These are phyloP conservation scores for Cyprinodon tularosa DNA, from an alignment of 2,113 vertebrate genomes.

Conservation along the genomic window DNA sequence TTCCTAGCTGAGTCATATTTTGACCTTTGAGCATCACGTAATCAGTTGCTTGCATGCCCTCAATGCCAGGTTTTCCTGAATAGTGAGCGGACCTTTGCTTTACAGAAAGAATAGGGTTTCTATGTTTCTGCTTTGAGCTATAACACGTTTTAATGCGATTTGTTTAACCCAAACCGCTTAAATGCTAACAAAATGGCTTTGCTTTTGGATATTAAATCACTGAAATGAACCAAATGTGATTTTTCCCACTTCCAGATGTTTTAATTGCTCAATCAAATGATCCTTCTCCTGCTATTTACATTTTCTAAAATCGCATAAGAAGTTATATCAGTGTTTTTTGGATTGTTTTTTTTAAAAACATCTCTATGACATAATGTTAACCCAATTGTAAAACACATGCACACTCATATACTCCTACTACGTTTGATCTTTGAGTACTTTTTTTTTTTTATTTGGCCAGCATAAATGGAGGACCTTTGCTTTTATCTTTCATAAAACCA, in stretches of 20 bases:
- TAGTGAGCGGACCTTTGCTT: background rate
- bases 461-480: background rate
- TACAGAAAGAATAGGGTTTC: background rate
- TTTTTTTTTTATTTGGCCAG: background rate
- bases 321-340: background rate
- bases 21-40: background rate
- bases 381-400: background rate
- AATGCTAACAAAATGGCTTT: background rate
- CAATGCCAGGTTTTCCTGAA: background rate
- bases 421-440: background rate
- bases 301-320: background rate
- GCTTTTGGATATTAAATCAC: background rate
- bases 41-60: background rate
- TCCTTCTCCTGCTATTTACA: background rate
- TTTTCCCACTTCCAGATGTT: background rate
- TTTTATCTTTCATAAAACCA: background rate
- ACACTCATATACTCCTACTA: background rate
- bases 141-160: background rate
- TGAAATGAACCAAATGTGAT: background rate
- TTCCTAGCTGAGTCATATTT: background rate
- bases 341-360: background rate
- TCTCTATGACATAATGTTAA: background rate
- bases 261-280: background rate
- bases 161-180: background rate
- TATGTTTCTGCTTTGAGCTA: background rate